Evolutionary conservation across 2,797 vertebrate genomes (phyloP).

Genomic region (Trichosurus vulpecula): DNA sequence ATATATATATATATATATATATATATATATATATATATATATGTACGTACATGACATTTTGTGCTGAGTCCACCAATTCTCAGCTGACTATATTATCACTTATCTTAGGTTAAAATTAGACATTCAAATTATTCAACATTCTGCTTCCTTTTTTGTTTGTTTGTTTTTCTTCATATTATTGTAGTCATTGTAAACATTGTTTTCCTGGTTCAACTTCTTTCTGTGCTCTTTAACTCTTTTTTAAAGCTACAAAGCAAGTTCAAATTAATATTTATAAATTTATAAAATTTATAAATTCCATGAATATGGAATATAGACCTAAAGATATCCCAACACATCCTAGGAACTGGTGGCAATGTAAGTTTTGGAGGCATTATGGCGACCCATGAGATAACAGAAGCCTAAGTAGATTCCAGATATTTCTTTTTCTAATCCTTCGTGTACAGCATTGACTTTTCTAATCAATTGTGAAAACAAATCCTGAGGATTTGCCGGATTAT

Average conservation of each 20-base stretch:
- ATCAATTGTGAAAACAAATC: constrained; percentile 84
- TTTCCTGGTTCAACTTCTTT: background rate
- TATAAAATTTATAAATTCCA: no score
- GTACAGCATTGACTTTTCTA: constrained; percentile 83
- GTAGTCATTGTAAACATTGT: background rate
- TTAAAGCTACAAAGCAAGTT: background rate
- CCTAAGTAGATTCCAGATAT: constrained; percentile 76
- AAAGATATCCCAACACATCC: background rate
- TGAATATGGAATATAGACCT: no score
- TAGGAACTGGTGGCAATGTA: background rate
- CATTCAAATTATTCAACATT: background rate
- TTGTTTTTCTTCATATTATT: background rate
- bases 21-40: no score
- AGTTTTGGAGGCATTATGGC: constrained; percentile 20
- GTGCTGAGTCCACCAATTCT: background rate
- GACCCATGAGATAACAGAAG: constrained; percentile 63
- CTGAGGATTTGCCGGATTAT: constrained; percentile 83
- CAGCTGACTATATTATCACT: background rate
- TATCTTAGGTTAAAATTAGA: background rate
- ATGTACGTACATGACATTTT: no score
- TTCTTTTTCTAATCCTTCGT: constrained; percentile 81
- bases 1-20: no score
- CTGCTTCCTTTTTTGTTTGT: background rate
- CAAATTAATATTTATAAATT: background rate
- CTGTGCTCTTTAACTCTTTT: background rate